A percentile compares a stretch with the other conserved stretches of the same genome.
These are phyloP conservation scores for Oxygymnocypris stewartii DNA, from an alignment of 2,113 vertebrate genomes.

Conservation along the genomic window DNA sequence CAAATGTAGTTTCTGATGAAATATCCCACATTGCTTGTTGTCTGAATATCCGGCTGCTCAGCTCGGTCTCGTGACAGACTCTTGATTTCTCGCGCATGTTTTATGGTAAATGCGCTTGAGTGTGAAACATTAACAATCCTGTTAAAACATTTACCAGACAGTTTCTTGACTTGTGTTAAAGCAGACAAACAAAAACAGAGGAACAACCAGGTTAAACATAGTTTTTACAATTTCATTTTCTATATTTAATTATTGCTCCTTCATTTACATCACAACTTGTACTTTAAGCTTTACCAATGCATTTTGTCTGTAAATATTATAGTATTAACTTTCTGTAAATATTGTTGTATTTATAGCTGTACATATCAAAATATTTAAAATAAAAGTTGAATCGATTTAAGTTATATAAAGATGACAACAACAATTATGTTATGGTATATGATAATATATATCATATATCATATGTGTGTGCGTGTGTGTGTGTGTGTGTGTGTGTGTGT, in stretches of 20 bases:
- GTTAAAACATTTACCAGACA: not conserved
- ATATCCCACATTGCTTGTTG: not conserved
- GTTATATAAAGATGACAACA: not conserved
- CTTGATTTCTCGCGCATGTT: constrained; percentile 1
- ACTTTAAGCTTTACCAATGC: no score
- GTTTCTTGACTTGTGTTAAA: not conserved
- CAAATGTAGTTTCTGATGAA: not conserved
- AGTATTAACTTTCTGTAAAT: not conserved
- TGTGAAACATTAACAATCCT: constrained; percentile 1
- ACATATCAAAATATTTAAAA: not conserved
- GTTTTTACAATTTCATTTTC: not conserved
- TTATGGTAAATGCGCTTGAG: not conserved
- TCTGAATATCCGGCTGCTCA: not conserved
- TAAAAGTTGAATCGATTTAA: not conserved
- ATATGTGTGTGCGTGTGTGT: no score
- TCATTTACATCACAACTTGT: not conserved
- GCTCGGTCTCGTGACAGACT: constrained; percentile 8
- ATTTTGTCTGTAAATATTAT: not conserved
- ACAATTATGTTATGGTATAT: not conserved
- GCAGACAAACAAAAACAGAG: not conserved
- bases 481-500: no score
- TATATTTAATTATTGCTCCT: not conserved
- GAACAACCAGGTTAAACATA: not conserved
- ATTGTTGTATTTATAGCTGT: not conserved
- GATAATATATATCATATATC: not conserved